Conservation (phyloP, 2,888 invertebrate species). For the Malthinus seriepunctatus region DNA sequence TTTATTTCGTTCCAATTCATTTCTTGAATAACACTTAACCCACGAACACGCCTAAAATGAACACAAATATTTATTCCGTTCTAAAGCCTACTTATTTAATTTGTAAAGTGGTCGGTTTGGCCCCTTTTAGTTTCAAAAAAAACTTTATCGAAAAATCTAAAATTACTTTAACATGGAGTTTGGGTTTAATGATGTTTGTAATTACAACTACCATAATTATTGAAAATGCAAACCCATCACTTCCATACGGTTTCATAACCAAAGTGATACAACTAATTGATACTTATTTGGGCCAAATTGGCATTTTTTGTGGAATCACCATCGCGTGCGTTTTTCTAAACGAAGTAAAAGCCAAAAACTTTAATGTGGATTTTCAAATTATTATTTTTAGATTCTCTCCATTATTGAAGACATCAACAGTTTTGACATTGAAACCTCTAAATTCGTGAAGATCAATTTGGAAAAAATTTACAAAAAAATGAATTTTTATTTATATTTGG, state of each 20-base stretch:
- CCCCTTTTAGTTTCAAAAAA: slow-evolving; percentile 5
- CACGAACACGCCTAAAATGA: not conserved
- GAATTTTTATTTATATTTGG: not conserved
- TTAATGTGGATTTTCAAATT: no score
- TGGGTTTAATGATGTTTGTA: not conserved
- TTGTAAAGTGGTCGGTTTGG: slow-evolving; percentile 6
- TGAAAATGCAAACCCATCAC: not conserved
- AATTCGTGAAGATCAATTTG: slow-evolving; percentile 3
- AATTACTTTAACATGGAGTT: not conserved
- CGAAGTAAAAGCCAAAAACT: not conserved
- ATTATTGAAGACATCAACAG: not conserved
- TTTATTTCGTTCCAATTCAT: not conserved
- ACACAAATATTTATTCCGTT: not conserved
- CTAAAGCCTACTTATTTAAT: slow-evolving; percentile 1
- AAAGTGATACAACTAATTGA: slow-evolving; percentile 2
- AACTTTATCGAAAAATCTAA: not conserved
- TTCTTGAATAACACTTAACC: not conserved
- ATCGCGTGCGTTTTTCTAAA: slow-evolving; percentile 6
- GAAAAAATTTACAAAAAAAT: not conserved
- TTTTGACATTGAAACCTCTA: slow-evolving; percentile 1
- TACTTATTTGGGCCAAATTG: not conserved
- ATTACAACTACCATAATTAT: not conserved
- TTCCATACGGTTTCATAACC: slow-evolving; percentile 1
- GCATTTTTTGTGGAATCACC: slow-evolving; percentile 9
- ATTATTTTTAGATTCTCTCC: slow-evolving; percentile 3